phyloP scores from a whole-genome alignment of 23 tunicate genomes.

The Halocynthia aurantium region DNA sequence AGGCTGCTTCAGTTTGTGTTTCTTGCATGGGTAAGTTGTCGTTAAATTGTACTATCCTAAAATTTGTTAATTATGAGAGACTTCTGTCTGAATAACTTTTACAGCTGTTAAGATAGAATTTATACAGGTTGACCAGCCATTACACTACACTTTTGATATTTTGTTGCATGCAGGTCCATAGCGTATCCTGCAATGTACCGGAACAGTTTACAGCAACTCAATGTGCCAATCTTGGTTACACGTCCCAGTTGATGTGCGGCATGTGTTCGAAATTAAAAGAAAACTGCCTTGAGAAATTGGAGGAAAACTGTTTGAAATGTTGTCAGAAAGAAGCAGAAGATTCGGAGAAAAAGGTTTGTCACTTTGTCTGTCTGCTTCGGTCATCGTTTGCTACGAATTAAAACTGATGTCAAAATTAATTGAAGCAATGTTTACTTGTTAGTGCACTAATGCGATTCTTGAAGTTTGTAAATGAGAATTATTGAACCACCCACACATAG shows the following conservation, averaged over 20 bases:
- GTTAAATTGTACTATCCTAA: neutral
- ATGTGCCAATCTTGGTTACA: slow-evolving; percentile 52
- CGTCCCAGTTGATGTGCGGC: slow-evolving; percentile 64
- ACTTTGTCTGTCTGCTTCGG: neutral
- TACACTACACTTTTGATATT: too few species aligned
- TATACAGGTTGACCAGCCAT: too few species aligned
- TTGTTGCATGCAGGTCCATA: slow-evolving; percentile 2
- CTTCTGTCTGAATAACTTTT: too few species aligned
- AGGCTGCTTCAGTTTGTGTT: slow-evolving; percentile 16
- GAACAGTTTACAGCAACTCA: slow-evolving; percentile 2
- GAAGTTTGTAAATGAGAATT: slow-evolving; percentile 61
- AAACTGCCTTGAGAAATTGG: slow-evolving; percentile 32
- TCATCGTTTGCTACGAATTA: neutral
- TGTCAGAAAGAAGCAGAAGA: slow-evolving; percentile 71
- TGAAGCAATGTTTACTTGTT: neutral
- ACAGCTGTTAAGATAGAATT: too few species aligned
- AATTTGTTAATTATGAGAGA: too few species aligned
- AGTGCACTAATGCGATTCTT: slow-evolving; percentile 40
- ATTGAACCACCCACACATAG: slow-evolving; percentile 38
- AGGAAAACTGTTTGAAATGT: slow-evolving; percentile 63
- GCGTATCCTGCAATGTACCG: slow-evolving; percentile 3
- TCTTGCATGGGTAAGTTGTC: slow-evolving; percentile 18
- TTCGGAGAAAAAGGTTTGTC: slow-evolving; percentile 23
- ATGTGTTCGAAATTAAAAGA: slow-evolving; percentile 42
- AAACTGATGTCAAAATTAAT: neutral